Conservation (phyloP, 2,888 invertebrate species). For the Epinotia demarniana region DNA sequence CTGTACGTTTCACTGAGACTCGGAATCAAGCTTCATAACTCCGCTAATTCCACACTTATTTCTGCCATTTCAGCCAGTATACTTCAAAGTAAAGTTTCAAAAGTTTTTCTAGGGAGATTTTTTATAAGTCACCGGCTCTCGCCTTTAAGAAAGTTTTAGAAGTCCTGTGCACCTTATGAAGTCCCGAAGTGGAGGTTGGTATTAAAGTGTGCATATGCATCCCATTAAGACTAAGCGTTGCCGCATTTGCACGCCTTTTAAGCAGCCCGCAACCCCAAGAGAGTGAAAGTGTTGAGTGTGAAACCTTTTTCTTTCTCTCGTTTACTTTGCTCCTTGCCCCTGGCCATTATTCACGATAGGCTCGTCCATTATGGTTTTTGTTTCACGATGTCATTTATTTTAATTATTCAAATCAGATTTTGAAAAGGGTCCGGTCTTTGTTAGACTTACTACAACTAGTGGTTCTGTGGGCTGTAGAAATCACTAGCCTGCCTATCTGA, state of each 20-base stretch:
- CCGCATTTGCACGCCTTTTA: conserved; percentile 10
- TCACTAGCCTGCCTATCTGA: too few relatives aligned
- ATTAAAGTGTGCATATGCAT: conserved; percentile 2
- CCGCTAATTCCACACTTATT: not conserved
- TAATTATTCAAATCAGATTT: too few relatives aligned
- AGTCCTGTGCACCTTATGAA: not conserved
- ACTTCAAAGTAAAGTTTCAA: not conserved
- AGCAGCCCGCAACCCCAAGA: not conserved
- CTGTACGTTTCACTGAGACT: not conserved
- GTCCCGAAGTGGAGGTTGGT: not conserved
- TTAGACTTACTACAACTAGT: too few relatives aligned
- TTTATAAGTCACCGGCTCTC: not conserved
- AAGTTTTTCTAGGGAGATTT: not conserved
- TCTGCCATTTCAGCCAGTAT: not conserved
- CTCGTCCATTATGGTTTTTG: too few relatives aligned
- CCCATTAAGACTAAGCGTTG: conserved; percentile 4
- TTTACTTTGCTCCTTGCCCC: not conserved
- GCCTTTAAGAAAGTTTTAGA: conserved; percentile 8
- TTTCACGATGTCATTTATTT: too few relatives aligned
- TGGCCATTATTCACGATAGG: too few relatives aligned
- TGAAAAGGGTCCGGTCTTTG: too few relatives aligned
- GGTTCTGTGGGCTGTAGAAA: too few relatives aligned
- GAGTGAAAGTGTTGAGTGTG: not conserved
- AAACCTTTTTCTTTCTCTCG: not conserved
- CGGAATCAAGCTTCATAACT: not conserved